Percentiles rank a stretch among this genome's conserved stretches.
These are phyloP conservation scores for Chrysolina oricalcia DNA, from an alignment of 2,888 invertebrate genomes.

Conservation along the genomic window DNA sequence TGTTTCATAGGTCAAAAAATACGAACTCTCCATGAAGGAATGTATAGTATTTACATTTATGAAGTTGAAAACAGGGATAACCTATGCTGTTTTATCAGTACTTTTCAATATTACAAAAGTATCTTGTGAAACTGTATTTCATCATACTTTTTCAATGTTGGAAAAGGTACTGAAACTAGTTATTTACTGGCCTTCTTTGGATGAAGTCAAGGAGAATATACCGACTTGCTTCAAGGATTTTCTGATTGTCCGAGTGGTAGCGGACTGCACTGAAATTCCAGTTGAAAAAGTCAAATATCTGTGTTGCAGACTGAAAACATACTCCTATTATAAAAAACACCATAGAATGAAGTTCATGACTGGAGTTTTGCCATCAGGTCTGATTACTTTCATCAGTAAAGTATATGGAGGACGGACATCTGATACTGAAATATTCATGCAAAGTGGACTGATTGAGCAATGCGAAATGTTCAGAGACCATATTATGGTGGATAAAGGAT, in stretches of 20 bases:
- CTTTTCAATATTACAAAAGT: neutral
- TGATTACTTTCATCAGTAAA: neutral
- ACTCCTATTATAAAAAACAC: neutral
- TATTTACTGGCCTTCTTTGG: neutral
- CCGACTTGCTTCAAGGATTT: neutral
- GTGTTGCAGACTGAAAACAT: neutral
- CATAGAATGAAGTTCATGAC: neutral
- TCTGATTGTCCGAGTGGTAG: neutral
- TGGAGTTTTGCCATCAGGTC: neutral
- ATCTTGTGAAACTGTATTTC: neutral
- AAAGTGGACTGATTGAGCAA: neutral
- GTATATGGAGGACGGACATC: neutral
- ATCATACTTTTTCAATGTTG: neutral
- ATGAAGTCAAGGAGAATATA: neutral
- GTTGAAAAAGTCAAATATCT: neutral
- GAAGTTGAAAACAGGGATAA: neutral
- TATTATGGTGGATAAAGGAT: slow-evolving; percentile 1
- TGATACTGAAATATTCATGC: neutral
- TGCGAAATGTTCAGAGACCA: neutral
- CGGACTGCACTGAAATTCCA: neutral
- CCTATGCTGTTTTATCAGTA: neutral
- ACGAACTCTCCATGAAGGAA: neutral
- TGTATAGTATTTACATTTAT: neutral
- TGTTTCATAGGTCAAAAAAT: neutral
- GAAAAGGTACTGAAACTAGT: neutral